Percentiles rank a stretch among this genome's conserved stretches.
Evolutionary conservation across 2,888 invertebrate species (phyloP).

Genomic region (Seladonia tumulorum): DNA sequence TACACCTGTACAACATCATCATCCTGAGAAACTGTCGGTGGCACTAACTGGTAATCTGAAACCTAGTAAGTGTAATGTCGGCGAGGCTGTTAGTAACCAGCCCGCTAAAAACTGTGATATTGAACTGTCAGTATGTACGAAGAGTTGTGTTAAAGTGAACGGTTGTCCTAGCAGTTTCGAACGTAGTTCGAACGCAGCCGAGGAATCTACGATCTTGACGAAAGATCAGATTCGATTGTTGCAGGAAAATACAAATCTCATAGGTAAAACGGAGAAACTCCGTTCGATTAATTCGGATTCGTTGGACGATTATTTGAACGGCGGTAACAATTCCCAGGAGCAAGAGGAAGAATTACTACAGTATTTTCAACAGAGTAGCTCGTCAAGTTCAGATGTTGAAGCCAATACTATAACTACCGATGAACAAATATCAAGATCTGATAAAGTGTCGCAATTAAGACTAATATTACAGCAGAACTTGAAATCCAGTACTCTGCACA

Average conservation of each 20-base stretch:
- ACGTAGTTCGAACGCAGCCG: constrained; percentile 40
- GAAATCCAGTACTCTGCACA: constrained; percentile 82
- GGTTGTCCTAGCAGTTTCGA: constrained; percentile 64
- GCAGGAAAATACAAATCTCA: constrained; percentile 71
- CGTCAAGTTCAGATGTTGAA: constrained; percentile 82
- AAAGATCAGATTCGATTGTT: constrained; percentile 72
- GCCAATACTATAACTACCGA: constrained; percentile 70
- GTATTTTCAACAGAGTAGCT: constrained; percentile 89
- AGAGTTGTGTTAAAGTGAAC: constrained; percentile 74
- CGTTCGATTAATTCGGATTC: constrained; percentile 93
- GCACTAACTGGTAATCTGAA: constrained; percentile 76
- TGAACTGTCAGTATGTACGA: constrained; percentile 68
- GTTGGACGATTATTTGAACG: constrained; percentile 92
- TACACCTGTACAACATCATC: constrained; percentile 64
- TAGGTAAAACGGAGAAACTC: constrained; percentile 84
- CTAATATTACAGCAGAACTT: constrained; percentile 89
- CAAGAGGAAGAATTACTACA: constrained; percentile 94
- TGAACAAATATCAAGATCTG: constrained; percentile 84
- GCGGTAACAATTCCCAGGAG: constrained; percentile 90
- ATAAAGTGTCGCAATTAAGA: constrained; percentile 90
- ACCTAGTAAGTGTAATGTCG: constrained; percentile 72
- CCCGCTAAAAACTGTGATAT: constrained; percentile 76
- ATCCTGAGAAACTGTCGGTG: constrained; percentile 75
- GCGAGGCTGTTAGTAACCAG: constrained; percentile 68
- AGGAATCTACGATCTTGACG: constrained; percentile 64